Evolutionary conservation across 1,140 invertebrate genomes (phyloP).

Genomic region (Pectinophora gossypiella): DNA sequence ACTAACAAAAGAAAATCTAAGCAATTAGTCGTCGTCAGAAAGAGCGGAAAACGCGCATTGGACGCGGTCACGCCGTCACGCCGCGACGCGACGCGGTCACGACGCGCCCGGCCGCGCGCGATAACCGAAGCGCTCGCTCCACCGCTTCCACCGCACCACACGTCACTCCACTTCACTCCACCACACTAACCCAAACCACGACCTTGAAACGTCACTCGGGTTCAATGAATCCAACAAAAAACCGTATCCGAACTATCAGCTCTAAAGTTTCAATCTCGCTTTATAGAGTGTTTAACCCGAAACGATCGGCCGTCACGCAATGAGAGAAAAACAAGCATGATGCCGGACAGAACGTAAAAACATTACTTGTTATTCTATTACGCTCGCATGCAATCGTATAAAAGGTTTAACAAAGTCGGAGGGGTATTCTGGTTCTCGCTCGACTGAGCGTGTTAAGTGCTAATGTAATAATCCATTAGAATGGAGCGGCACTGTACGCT

Average conservation of each 20-base stretch:
- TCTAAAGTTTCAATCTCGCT: constrained; percentile 20
- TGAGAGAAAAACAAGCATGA: constrained; percentile 25
- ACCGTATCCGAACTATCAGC: constrained; percentile 1
- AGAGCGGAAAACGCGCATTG: constrained; percentile 73
- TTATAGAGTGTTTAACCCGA: constrained; percentile 41
- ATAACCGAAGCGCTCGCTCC: constrained; percentile 35
- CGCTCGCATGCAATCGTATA: constrained; percentile 29
- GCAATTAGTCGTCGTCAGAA: constrained; percentile 73
- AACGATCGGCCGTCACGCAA: constrained; percentile 26
- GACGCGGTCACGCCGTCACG: constrained; percentile 60
- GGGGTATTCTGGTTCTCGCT: constrained; percentile 54
- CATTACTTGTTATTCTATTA: constrained; percentile 46
- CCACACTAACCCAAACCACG: constrained; percentile 2
- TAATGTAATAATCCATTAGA: constrained; percentile 74
- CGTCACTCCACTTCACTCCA: background rate
- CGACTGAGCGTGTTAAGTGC: constrained; percentile 67
- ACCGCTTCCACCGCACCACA: constrained; percentile 11
- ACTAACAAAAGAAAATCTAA: constrained; percentile 74
- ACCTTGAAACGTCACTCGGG: constrained; percentile 20
- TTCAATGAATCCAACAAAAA: constrained; percentile 17
- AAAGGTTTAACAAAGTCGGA: constrained; percentile 43
- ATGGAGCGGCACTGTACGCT: constrained; percentile 64
- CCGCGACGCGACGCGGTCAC: constrained; percentile 10
- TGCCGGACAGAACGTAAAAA: constrained; percentile 27
- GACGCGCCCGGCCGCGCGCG: no score